Conservation (phyloP, 2,113 vertebrate species). For the Lanius ludovicianus region DNA sequence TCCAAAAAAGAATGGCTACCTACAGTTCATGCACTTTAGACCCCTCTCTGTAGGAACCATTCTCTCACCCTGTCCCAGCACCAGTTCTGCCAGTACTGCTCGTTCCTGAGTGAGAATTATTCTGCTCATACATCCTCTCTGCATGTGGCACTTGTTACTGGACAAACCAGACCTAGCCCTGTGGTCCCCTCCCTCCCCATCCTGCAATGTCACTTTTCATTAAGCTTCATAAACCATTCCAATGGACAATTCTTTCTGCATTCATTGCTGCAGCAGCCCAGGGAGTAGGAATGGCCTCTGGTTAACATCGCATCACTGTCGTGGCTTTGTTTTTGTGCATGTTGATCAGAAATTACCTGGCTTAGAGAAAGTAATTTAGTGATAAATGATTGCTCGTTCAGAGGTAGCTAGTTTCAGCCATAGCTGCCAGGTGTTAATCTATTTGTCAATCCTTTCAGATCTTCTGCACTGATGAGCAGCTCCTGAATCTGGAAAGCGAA, state of each 20-base stretch:
- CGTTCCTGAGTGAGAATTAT: not conserved
- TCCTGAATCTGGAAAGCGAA: conserved; percentile 37
- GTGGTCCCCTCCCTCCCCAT: not conserved
- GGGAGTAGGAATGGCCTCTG: conserved; percentile 53
- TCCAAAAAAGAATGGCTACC: not conserved
- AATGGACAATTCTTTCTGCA: conserved; percentile 48
- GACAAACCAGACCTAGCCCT: conserved; percentile 34
- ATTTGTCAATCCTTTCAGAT: conserved; percentile 66
- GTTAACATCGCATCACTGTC: conserved; percentile 44
- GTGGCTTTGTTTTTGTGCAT: conserved; percentile 53
- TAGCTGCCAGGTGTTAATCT: conserved; percentile 70
- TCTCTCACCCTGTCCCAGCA: not conserved
- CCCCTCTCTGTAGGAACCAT: not conserved
- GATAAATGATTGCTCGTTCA: conserved; percentile 72
- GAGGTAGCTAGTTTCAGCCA: conserved; percentile 62
- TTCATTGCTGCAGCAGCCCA: conserved; percentile 26
- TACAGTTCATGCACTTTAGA: not conserved
- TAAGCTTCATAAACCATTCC: conserved; percentile 38
- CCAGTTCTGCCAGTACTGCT: not conserved
- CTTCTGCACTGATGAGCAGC: conserved; percentile 32
- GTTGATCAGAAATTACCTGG: conserved; percentile 76
- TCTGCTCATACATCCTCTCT: not conserved
- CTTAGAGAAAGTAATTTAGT: conserved; percentile 76
- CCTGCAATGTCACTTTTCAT: conserved; percentile 58
- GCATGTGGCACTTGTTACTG: not conserved